phyloP scores from a whole-genome alignment of 2,888 invertebrate genomes.

The Cetonia aurata region DNA sequence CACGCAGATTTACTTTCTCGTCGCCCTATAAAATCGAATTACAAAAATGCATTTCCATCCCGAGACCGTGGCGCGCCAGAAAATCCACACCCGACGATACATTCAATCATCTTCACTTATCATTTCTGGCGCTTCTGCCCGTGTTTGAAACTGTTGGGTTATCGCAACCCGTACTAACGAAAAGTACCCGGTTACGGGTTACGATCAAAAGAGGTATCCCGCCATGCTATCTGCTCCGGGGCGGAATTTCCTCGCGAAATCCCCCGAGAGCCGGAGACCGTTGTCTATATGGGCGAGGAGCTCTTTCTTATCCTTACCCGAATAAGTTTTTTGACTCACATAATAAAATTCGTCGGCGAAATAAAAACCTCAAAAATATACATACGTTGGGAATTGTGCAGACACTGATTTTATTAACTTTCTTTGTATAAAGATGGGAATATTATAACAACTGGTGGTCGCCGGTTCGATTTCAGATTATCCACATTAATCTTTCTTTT shows the following conservation, averaged over 20 bases:
- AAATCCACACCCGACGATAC: conserved; percentile 30
- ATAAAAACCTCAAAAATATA: conserved; percentile 20
- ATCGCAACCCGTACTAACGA: conserved; percentile 6
- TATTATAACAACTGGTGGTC: too few species aligned
- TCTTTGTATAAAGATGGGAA: neutral
- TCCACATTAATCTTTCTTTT: neutral
- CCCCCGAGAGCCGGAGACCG: conserved; percentile 16
- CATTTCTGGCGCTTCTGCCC: conserved; percentile 24
- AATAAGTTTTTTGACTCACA: conserved; percentile 28
- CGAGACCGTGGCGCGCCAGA: neutral
- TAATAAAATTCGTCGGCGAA: conserved; percentile 30
- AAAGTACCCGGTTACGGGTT: conserved; percentile 16
- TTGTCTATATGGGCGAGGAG: conserved; percentile 25
- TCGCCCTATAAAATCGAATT: conserved; percentile 20
- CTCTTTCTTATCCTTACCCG: conserved; percentile 17
- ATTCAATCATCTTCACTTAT: conserved; percentile 38
- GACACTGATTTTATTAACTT: neutral
- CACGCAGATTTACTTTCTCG: conserved; percentile 23
- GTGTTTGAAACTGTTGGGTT: conserved; percentile 10
- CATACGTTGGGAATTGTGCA: conserved; percentile 13
- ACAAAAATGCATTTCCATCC: conserved; percentile 37
- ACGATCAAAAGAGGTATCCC: conserved; percentile 26
- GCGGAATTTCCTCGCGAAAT: conserved; percentile 21
- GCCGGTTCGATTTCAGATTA: neutral
- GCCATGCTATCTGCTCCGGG: conserved; percentile 10